Percentiles rank a stretch among this genome's conserved stretches.
These are phyloP conservation scores for Salarias fasciatus DNA, from an alignment of 2,797 vertebrate genomes.

Conservation along the genomic window DNA sequence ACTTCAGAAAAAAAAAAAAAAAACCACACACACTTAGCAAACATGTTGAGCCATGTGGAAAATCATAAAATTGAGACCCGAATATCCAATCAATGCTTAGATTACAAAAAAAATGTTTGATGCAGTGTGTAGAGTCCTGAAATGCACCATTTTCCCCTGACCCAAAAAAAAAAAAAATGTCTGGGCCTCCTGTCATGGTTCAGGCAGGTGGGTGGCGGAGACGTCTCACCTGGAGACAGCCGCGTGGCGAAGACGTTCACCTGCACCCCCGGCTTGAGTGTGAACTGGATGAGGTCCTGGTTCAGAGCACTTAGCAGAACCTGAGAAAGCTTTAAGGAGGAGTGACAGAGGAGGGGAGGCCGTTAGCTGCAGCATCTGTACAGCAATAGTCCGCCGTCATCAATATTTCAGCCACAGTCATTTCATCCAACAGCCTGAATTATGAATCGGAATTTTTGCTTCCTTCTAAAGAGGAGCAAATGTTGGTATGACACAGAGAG, in stretches of 20 bases:
- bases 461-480: slow-evolving; percentile 74
- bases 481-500: slow-evolving; percentile 62
- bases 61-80: no score
- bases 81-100: no score
- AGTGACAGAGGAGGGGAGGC: slow-evolving; percentile 55
- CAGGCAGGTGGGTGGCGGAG: no score
- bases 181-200: no score
- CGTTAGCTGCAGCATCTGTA: slow-evolving; percentile 50
- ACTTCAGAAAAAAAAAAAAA: slow-evolving; percentile 16
- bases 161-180: no score
- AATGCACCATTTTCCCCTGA: no score
- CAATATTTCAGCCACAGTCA: slow-evolving; percentile 79
- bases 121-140: no score
- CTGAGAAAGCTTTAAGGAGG: slow-evolving; percentile 86
- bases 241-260: slow-evolving; percentile 88
- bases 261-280: slow-evolving; percentile 88
- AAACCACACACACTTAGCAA: no score
- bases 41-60: no score
- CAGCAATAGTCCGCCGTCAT: slow-evolving; percentile 71
- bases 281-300: slow-evolving; percentile 90
- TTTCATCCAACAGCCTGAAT: slow-evolving; percentile 74
- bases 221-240: slow-evolving; percentile 88
- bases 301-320: slow-evolving; percentile 90
- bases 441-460: slow-evolving; percentile 74
- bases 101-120: no score